Evolutionary conservation across 2,888 invertebrate genomes (phyloP), one percentile per base, ranked within the genome.

Genomic region (Acanthoscelides obtectus): DNA sequence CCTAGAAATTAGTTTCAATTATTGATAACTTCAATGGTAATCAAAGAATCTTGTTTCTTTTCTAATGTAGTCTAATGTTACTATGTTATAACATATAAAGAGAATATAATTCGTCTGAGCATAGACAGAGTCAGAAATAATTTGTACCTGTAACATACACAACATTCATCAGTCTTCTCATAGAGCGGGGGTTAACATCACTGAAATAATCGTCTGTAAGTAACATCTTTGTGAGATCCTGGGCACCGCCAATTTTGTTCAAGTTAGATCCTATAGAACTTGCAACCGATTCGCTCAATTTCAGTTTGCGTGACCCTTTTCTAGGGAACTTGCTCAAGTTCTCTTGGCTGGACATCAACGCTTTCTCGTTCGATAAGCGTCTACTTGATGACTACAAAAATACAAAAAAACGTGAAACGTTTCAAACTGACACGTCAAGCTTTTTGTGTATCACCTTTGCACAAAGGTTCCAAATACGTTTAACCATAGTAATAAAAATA

Each of bases 181-280:
- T 97, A 80, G 97, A 97, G 68, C 98, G 89, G 0, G 99, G 99
- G 87, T 98, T 99, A 75, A 99, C 97, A 85, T 99, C 99, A 80
- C 97, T 98, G 86, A 99, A 99, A 88, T 99, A 99, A 86, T 99
- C 98, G 83, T 98, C 98, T 0, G 98, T 98, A 21, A 97, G 89
- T 77, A 99, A 88, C 87, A 97, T 96, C 79, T 95, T 92, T 66
- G 94, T 86, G 78, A 79, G 84, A 83, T 85, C 90, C 66, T 93
- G 93, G 0, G 94, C 93, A 3, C 93, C 94, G 0, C 92, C 80
- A 8, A 80, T 79, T 71, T 93, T 88, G 85, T 95, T 94, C 74
- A 96, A 87, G 83, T 95, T 94, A 27, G 96, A 96, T 22, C 95
- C 96, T 72, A 97, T 93, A 1, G 96, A 96, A 81, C 96, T 96